Evolutionary conservation across 2,113 vertebrate species (phyloP), one percentile per base, ranked within the genome.

Genomic region (Daubentonia madagascariensis): DNA sequence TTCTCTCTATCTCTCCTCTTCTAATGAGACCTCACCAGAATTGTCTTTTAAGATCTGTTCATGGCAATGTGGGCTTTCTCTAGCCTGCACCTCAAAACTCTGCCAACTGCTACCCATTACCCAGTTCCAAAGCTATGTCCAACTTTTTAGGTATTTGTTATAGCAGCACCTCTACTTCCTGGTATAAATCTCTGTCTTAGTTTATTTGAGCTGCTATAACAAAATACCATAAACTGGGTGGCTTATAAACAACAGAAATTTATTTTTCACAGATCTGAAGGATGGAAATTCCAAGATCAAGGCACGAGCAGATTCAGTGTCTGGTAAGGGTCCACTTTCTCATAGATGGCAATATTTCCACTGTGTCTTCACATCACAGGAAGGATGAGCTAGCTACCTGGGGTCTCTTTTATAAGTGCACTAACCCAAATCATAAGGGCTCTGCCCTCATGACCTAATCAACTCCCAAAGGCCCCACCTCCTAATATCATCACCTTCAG

Each of bases 291-390:
- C 14, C n/a, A 0, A 79, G 18, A 37, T 67, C 63, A 67, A 67
- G n/a, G 17, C 20, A 70, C 18, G 6, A 70, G 20, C 68, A 70
- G 20, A 22, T 22, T 37, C 23, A 22, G 5, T 65, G 35, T 18
- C 6, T 40, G n/a, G 32, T 67, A 17, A 22, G 1, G 5, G 1
- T 18, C 25, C 0, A 3, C 35, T 37, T 65, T 8, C 3, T 37
- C 61, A 37, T 50, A 50, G 9, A 50, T 50, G 14, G 5, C 11
- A 9, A 20, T 63, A 10, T 35, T 76, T 10, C 22, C 8, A 23
- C 40, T 61, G 8, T 61, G 8, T 70, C 0, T 61, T 25, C 18
- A 75, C 32, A 11, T 48, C 25, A 23, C 32, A 45, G 32, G n/a
- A n/a, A n/a, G 40, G 10, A n/a, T 61, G 32, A 23, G 1, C 40